Conservation (phyloP, 2,797 vertebrate genomes). For the Psittacula derbiana region DNA sequence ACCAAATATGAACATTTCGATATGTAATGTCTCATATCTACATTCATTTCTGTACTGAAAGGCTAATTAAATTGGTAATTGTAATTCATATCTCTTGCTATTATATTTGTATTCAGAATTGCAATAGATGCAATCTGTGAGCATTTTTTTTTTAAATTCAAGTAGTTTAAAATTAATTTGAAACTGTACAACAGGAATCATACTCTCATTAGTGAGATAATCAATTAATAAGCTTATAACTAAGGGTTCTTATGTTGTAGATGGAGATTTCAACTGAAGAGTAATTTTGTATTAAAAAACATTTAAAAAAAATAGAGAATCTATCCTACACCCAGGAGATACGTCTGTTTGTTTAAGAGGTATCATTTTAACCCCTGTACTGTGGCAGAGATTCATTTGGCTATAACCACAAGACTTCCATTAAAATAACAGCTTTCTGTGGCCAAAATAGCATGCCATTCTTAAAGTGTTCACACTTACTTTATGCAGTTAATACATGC, state of each 20-base stretch:
- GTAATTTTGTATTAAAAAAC: not conserved
- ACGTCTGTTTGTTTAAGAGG: not conserved
- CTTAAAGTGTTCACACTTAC: not conserved
- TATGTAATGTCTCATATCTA: not conserved
- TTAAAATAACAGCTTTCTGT: slow-evolving; percentile 22
- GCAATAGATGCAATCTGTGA: slow-evolving; percentile 32
- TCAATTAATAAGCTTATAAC: slow-evolving; percentile 54
- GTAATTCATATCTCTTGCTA: slow-evolving; percentile 18
- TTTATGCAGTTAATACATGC: not conserved
- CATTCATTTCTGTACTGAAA: not conserved
- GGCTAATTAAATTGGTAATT: slow-evolving; percentile 45
- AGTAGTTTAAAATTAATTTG: slow-evolving; percentile 51
- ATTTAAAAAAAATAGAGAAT: not conserved
- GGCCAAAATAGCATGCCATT: not conserved
- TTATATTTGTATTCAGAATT: slow-evolving; percentile 47
- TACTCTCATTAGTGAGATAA: slow-evolving; percentile 45
- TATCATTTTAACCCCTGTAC: not conserved
- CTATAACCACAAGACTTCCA: not conserved
- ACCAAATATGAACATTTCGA: not conserved
- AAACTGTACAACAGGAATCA: not conserved
- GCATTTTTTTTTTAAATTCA: not conserved
- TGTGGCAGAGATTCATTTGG: not conserved
- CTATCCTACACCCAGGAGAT: not conserved
- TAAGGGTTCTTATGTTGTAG: slow-evolving; percentile 8
- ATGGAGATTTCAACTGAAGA: not conserved